Evolutionary conservation across 2,113 vertebrate species (phyloP), one percentile per base, ranked within the genome.

Genomic region (Syngnathus scovelli): DNA sequence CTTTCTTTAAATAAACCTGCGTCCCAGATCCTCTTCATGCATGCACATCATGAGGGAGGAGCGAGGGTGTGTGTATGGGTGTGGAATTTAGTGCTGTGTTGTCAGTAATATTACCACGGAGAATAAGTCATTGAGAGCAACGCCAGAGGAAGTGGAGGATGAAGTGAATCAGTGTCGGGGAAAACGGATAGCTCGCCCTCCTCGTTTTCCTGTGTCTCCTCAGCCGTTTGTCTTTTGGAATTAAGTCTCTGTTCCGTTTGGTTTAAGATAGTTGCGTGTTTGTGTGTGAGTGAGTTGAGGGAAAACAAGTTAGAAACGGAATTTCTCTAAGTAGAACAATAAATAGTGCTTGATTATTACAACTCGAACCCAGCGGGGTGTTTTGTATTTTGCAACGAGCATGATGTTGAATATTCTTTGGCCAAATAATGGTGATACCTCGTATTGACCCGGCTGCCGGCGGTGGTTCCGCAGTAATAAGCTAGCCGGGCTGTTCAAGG

Each of bases 1-100:
- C 77, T 87, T 88, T 83, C 88, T 69, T 87, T 88, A 89, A 89
- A 88, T 89, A 89, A 87, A 86, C 86, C 77, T 68, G 74, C 36
- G 74, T 72, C 70, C 86, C 75, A 85, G 79, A 84, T 86, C 70
- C 62, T 71, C n/a, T 56, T 58, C 61, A 65, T 44, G 66, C 63
- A 67, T 54, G 70, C 66, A 65, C 67, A 74, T 23, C 39, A 23
- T 39, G 51, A 67, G n/a, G 65, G 65, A 56, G 36, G n/a, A 62
- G 61, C 39, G 6, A 62, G 41, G 4, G 7, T 27, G 60, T 39
- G 54, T 56, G 54, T 33, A 12, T 56, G 54, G 27, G 71, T 83
- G 67, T 70, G 77, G 67, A 86, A 85, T 87, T 82, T 85, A 86
- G 68, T 85, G 82, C 83, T 84, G 84, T 41, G 39, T 77, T 86